Conservation (phyloP, 1,140 invertebrate species). For the Dendrolimus kikuchii region DNA sequence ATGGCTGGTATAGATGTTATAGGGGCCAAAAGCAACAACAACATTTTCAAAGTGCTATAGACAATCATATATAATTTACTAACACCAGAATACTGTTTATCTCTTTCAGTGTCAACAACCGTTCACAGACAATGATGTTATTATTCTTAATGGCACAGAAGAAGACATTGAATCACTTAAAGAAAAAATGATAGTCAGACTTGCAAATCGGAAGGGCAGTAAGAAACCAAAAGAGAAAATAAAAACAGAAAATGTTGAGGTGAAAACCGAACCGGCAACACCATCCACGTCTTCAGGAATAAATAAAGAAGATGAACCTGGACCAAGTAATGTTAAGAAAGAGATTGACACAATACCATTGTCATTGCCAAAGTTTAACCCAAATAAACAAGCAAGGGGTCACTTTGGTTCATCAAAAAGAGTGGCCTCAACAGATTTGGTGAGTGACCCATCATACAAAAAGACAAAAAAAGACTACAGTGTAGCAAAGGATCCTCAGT, state of each 20-base stretch:
- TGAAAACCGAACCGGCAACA: slow-evolving; percentile 18
- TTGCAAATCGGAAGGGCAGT: slow-evolving; percentile 77
- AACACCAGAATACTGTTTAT: slow-evolving; percentile 6
- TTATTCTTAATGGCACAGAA: slow-evolving; percentile 89
- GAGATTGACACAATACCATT: slow-evolving; percentile 61
- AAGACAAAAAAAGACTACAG: slow-evolving; percentile 87
- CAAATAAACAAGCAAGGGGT: slow-evolving; percentile 57
- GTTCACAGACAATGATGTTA: slow-evolving; percentile 84
- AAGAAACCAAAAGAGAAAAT: slow-evolving; percentile 73
- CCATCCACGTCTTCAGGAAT: slow-evolving; percentile 24
- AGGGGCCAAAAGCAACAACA: no score
- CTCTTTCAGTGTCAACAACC: slow-evolving; percentile 82
- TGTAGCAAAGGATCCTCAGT: slow-evolving; percentile 93
- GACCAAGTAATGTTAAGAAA: slow-evolving; percentile 35
- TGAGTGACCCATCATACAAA: slow-evolving; percentile 80
- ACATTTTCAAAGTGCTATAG: no score
- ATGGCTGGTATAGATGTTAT: no score
- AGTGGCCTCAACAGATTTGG: slow-evolving; percentile 42
- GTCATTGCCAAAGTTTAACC: slow-evolving; percentile 57
- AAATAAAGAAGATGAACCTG: slow-evolving; percentile 24
- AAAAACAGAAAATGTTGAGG: slow-evolving; percentile 30
- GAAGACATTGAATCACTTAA: slow-evolving; percentile 83
- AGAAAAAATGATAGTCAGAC: slow-evolving; percentile 76
- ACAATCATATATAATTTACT: no score
- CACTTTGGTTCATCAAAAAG: slow-evolving; percentile 57